Conservation (phyloP, 2,797 vertebrate genomes). For the Acrossocheilus fasciatus region DNA sequence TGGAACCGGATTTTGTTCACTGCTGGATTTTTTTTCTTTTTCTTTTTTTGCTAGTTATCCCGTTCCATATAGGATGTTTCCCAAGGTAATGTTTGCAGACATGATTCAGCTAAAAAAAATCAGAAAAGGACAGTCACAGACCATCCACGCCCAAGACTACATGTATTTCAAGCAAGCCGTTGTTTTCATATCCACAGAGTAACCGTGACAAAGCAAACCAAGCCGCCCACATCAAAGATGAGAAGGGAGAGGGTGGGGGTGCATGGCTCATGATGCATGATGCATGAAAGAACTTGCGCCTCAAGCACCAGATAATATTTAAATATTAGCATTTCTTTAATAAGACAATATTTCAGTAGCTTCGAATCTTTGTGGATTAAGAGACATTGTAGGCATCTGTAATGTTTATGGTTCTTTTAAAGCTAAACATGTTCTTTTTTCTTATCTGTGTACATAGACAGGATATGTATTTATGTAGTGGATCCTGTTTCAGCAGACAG, state of each 20-base stretch:
- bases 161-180: neutral
- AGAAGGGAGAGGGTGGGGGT: neutral
- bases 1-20: slow-evolving; percentile 16
- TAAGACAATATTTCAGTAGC: neutral
- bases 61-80: neutral
- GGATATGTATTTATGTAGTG: slow-evolving; percentile 48
- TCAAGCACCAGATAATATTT: slow-evolving; percentile 1
- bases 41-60: neutral
- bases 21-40: neutral
- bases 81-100: slow-evolving; percentile 11
- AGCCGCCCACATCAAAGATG: slow-evolving; percentile 25
- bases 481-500: slow-evolving; percentile 33
- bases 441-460: slow-evolving; percentile 41
- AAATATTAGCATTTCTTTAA: neutral
- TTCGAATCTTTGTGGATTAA: neutral
- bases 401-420: slow-evolving; percentile 9
- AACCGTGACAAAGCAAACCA: slow-evolving; percentile 27
- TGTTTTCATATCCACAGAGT: slow-evolving; percentile 22
- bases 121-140: slow-evolving; percentile 11
- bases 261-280: slow-evolving; percentile 1
- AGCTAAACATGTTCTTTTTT: slow-evolving; percentile 21
- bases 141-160: neutral
- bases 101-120: neutral
- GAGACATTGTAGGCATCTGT: neutral
- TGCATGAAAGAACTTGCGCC: neutral